Percentiles rank a stretch among this genome's conserved stretches.
phyloP scores from a whole-genome alignment of 2,797 vertebrate species.

The Rhyacichthys aspro region DNA sequence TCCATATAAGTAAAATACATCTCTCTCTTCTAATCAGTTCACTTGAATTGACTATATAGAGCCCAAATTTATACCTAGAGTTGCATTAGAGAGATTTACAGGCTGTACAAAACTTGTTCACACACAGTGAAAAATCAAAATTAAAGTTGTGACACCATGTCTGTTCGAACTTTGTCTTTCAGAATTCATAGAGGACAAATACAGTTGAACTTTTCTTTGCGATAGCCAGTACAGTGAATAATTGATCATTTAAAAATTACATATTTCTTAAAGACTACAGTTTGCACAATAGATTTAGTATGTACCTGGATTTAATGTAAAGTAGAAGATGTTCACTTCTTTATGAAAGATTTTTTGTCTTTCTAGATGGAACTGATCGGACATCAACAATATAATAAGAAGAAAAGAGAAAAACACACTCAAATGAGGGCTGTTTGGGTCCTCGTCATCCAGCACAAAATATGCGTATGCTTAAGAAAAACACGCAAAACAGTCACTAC shows the following conservation, averaged over 20 bases:
- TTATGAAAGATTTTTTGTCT: conserved; percentile 26
- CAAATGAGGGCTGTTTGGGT: conserved; percentile 76
- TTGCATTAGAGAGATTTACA: no score
- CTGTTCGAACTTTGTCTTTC: no score
- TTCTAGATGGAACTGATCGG: conserved; percentile 92
- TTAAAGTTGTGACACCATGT: no score
- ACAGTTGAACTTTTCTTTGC: no score
- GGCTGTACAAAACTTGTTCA: no score
- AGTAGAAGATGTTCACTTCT: conserved; percentile 8
- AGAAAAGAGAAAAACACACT: conserved; percentile 70
- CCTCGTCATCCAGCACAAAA: conserved; percentile 80
- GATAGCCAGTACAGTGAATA: background rate
- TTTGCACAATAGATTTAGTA: background rate
- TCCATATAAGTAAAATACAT: no score
- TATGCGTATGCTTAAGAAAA: conserved; percentile 74
- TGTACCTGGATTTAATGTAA: background rate
- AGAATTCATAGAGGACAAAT: no score
- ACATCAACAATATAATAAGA: conserved; percentile 92
- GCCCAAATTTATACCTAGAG: no score
- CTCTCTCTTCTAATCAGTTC: no score
- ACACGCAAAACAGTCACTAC: conserved; percentile 84
- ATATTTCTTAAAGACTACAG: background rate
- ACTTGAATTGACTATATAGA: no score
- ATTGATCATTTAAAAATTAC: conserved; percentile 29
- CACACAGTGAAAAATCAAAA: no score